A percentile compares a stretch with the other conserved stretches of the same genome.
Evolutionary conservation across 1,140 invertebrate species (phyloP).

Genomic region (Apolygus lucorum): DNA sequence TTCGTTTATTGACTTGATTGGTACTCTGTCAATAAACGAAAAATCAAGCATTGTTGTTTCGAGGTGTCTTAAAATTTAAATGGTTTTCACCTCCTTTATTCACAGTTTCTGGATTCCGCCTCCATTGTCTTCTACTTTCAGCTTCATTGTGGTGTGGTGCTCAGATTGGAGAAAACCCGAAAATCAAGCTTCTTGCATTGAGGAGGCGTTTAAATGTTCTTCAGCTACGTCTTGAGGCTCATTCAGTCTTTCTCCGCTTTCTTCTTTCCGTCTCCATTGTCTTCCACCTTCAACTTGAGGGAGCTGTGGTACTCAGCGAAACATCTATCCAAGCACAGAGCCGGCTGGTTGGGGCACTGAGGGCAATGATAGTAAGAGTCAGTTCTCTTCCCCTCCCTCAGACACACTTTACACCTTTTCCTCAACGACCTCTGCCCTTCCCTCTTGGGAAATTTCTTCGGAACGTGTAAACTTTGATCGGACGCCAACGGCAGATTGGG

Average conservation of each 20-base stretch:
- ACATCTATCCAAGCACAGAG: slow-evolving; percentile 1
- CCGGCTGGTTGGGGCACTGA: neutral
- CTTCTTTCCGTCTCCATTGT: too few relatives aligned
- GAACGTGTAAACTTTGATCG: neutral
- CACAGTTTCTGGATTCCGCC: too few relatives aligned
- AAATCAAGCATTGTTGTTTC: too few relatives aligned
- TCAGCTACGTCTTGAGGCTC: too few relatives aligned
- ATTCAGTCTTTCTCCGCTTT: too few relatives aligned
- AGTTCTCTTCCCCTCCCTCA: neutral
- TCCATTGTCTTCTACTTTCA: neutral
- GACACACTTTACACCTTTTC: slow-evolving; percentile 7
- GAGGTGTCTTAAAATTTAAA: too few relatives aligned
- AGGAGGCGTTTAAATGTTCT: too few relatives aligned
- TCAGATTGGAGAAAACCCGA: too few relatives aligned
- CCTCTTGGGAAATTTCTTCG: slow-evolving; percentile 7
- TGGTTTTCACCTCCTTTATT: too few relatives aligned
- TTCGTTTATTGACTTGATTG: too few relatives aligned
- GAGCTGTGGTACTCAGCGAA: neutral
- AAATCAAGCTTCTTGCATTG: too few relatives aligned
- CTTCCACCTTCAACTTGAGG: neutral
- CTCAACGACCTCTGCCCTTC: neutral
- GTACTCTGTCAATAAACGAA: too few relatives aligned
- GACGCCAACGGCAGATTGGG: neutral
- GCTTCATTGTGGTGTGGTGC: neutral
- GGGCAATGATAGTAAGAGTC: slow-evolving; percentile 6